A percentile compares a stretch with the other conserved stretches of the same genome.
Conservation (phyloP, 1,140 invertebrate species). For the Steinernema khuongi region DNA sequence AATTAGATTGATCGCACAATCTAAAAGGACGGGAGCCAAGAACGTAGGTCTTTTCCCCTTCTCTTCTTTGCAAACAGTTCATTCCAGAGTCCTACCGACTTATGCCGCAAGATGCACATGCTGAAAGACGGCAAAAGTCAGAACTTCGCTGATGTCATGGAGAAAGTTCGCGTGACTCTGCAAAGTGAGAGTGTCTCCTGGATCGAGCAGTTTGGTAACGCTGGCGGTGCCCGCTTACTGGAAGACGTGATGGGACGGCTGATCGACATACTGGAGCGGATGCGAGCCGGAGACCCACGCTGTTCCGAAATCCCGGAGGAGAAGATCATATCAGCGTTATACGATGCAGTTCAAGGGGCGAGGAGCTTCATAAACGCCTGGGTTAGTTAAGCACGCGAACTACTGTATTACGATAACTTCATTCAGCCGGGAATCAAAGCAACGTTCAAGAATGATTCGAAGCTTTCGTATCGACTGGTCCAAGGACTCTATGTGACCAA, state of each 20-base stretch:
- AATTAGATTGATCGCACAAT: background rate
- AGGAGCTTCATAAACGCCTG: background rate
- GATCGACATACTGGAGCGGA: background rate
- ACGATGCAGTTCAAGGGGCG: background rate
- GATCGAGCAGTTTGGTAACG: constrained; percentile 16
- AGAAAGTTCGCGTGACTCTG: constrained; percentile 12
- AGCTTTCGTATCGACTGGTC: constrained; percentile 3
- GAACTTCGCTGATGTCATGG: constrained; percentile 11
- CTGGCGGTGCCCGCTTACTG: background rate
- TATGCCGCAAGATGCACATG: constrained; percentile 3
- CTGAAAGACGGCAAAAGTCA: background rate
- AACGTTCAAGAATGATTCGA: background rate
- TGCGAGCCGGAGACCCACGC: background rate
- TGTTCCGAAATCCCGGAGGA: background rate
- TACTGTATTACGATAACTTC: background rate
- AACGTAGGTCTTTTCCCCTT: background rate
- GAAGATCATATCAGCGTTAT: background rate
- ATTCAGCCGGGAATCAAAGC: constrained; percentile 1
- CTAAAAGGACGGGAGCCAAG: background rate
- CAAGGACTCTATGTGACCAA: background rate
- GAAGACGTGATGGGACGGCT: background rate
- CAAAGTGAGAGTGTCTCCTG: constrained; percentile 10
- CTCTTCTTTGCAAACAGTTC: background rate
- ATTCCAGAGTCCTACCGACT: background rate
- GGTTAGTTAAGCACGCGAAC: background rate